Evolutionary conservation across 2,888 invertebrate genomes (phyloP).

Genomic region (Acleris laterana): DNA sequence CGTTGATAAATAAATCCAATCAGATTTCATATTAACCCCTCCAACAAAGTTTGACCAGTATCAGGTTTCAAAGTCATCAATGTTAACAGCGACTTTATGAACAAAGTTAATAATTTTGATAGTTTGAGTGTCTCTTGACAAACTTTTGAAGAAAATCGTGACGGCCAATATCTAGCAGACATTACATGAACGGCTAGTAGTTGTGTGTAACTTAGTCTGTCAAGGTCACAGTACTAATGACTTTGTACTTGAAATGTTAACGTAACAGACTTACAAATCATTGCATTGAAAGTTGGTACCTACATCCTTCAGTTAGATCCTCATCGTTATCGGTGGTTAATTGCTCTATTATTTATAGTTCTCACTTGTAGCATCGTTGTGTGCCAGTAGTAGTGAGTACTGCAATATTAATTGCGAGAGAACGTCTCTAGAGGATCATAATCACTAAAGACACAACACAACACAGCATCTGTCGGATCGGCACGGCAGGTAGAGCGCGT

Average conservation of each 20-base stretch:
- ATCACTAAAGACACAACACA: constrained; percentile 53
- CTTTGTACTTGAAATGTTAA: constrained; percentile 69
- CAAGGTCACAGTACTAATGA: constrained; percentile 73
- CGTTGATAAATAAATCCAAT: constrained; percentile 9
- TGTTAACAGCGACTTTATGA: not conserved
- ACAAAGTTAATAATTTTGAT: not conserved
- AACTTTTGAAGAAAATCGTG: constrained; percentile 65
- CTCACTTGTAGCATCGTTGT: constrained; percentile 48
- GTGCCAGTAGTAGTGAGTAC: constrained; percentile 42
- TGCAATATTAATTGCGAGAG: constrained; percentile 40
- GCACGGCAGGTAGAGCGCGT: constrained; percentile 66
- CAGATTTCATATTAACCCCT: constrained; percentile 27
- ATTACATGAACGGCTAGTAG: constrained; percentile 68
- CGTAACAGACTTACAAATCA: constrained; percentile 50
- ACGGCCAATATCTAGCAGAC: constrained; percentile 63
- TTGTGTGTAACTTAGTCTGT: constrained; percentile 70
- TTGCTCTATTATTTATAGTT: constrained; percentile 46
- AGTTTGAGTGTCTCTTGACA: constrained; percentile 36
- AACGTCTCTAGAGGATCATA: constrained; percentile 42
- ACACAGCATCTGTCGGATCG: constrained; percentile 58
- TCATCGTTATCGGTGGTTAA: constrained; percentile 45
- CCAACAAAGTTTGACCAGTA: constrained; percentile 12
- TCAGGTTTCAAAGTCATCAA: not conserved
- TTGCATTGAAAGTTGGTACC: constrained; percentile 42
- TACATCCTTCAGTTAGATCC: constrained; percentile 46